Evolutionary conservation across 2,888 invertebrate genomes (phyloP), one percentile per base, ranked within the genome.

Genomic region (Saturnia japonica): DNA sequence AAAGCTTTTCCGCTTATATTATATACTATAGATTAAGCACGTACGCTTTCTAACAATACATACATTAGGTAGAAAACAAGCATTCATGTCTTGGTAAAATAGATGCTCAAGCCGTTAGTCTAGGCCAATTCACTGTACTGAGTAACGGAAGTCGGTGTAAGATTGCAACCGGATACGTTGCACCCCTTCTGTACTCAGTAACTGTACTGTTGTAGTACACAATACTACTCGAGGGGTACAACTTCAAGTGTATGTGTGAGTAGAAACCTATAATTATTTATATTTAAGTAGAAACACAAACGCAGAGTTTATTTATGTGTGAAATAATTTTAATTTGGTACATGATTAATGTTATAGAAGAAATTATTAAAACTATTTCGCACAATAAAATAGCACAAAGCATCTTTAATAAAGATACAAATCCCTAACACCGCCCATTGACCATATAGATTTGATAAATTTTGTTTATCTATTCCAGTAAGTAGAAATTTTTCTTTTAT

Each of bases 121-220:
- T 71, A 60, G 54, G n/a, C 67, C 64, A 64, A 40, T 47, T 9
- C 42, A 47, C 71, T 71, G 70, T 45, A 68, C 69, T 74, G 76
- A 78, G 74, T 74, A 79, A 72, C 88, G 92, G 92, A 92, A 88
- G 91, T 90, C 76, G 86, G 91, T 91, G 86, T 91, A 88, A 87
- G 88, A 88, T 91, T 91, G 88, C 91, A 88, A 87, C 85, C 88
- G 88, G 90, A 89, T 85, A 78, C 76, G 78, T 77, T 78, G 84
- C 87, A 91, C 90, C 91, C 90, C 85, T 90, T 87, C 78, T 74
- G 77, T 73, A 67, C 72, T 77, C 74, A 76, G 71, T 75, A 78
- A 80, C 76, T 76, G 76, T 73, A 80, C 76, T 76, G 76, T 73
- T 77, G 80, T 64, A 64, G 40, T 80, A 80, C 80, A 84, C 83